Base-by-base conservation (phyloP, 1,140 invertebrate species). In the Trichogramma pretiosum region DNA sequence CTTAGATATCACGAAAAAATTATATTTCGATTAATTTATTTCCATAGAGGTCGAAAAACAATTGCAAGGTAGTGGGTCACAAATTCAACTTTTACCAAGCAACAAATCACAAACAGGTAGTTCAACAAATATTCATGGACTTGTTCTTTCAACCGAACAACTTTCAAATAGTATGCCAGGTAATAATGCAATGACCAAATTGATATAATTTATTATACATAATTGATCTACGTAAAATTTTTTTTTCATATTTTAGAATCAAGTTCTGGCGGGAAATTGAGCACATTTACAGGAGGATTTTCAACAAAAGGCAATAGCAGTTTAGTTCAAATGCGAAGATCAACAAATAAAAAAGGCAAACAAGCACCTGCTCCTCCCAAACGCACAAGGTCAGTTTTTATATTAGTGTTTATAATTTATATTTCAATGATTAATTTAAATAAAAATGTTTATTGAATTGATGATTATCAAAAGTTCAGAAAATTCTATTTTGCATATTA, bases 301-400 rank as follows among this genome's bases (percentile, higher is more conserved):
- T 65, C 76, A 19, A 74, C 59, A 40, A 68, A 76, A 53, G 79
- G 75, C 48, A 78, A 72, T 35, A 78, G 72, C 41, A 76, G 74
- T 44, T 67, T 77, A 48, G 89, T 92, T 28, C 89, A 91, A 68
- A 81, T 93, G 78, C 76, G 89, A 50, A 74, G 87, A 59, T 85
- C 85, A 24, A 90, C 86, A 37, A 91, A 90, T 67, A 83, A 85
- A 52, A 87, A 87, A 61, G 89, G 89, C 52, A 94, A 93, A 66
- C 87, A 89, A 64, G 90, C 91, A n/a, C 92, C 92, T 19, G 88
- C 89, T 3, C 92, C 92, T 50, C 92, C 92, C 4, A 94, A 94
- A 72, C 74, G 92, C 56, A 95, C 92, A 34, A 93, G 89, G 86
- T 93, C 74, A 45, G 47, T 53, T 37, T 50, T 52, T 39, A 28